Evolutionary conservation across 2,888 invertebrate genomes (phyloP), one percentile per base, ranked within the genome.

Genomic region (Hirudinaria manillensis): DNA sequence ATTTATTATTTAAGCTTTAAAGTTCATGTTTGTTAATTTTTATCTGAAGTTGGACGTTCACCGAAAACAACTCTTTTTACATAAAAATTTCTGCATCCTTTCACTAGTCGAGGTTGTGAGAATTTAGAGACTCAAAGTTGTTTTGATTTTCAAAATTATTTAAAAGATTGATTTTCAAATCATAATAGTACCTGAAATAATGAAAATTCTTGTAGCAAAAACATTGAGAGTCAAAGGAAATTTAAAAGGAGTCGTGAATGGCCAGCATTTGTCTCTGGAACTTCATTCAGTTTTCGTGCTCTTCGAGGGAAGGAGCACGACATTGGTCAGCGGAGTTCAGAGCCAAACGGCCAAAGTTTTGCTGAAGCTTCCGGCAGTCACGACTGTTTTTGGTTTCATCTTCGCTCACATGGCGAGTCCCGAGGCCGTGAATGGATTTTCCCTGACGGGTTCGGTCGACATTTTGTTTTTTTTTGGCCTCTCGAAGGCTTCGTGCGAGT

Each of bases 201-300:
- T n/a, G n/a, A n/a, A n/a, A n/a, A n/a, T n/a, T n/a, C 45, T 45
- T n/a, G 61, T n/a, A 36, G 73, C n/a, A 16, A 65, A 24, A 27
- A 73, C 53, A n/a, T 29, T 73, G 70, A 88, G 97, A 81, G 91
- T 95, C 19, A 92, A 91, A 77, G 98, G 98, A 16, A 91, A 91
- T 83, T 88, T 98, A n/a, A 89, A 89, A 76, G 94, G 95, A 13
- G 88, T 88, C 74, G 86, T 99, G 36, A 97, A 97, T 83, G 91
- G 91, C 19, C 86, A 90, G 65, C 85, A 88, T 19, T 87, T 95
- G 2, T 88, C 89, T 45, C 90, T 91, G 77, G 90, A 61, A n/a
- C 91, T 76, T 92, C 94, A 83, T 87, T 97, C 77, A 96, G 97
- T 85, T 91, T 94, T 0, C 98, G 96, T 85, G 90, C 97, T 0